Base-by-base conservation (phyloP, 2,113 vertebrate species). In the Atherinomorus stipes region DNA sequence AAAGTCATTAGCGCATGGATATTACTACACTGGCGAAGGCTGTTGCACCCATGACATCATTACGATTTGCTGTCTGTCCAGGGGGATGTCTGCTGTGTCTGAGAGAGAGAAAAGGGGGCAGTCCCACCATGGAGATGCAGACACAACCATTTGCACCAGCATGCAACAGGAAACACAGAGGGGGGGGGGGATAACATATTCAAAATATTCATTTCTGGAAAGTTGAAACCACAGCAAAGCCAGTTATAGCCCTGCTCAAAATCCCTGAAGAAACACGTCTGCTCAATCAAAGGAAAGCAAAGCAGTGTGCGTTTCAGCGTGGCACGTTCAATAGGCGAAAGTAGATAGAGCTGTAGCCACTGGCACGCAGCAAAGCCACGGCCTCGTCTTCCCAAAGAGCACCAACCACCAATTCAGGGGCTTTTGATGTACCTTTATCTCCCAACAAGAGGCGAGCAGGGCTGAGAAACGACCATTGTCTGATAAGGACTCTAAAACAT, bases 21-120 rank as follows among this genome's bases (percentile, higher is more conserved):
- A 89, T 89, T 87, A 89, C 89, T 78, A 80, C 64, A 15, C 85
- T 88, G 74, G 80, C 71, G 65, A 61, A 67, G 53, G 71, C 79
- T 84, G 67, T 79, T 78, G 76, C 64, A 53, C 73, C 57, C 74
- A 92, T 94, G 93, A 94, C 91, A 91, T 94, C 93, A 93, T 88
- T 57, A 78, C 26, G 70, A 58, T 54, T 80, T 84, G 73, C 83
- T 89, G 90, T 90, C 86, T 81, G 85, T 90, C 83, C 80, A 28
- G 52, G 38, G 87, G 82, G 85, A 83, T 57, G 57, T 91, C 89
- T 90, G 81, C 76, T 53, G 38, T 28, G 79, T 80, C 85, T 85
- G 76, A 80, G 76, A 77, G 75, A 34, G 28, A 52, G 34, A 42
- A 38, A 38, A 18, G 21, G 49, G 83, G 81, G 77, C 64, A 47